Base-by-base conservation (phyloP, 2,888 invertebrate species). In the Blera fallax region DNA sequence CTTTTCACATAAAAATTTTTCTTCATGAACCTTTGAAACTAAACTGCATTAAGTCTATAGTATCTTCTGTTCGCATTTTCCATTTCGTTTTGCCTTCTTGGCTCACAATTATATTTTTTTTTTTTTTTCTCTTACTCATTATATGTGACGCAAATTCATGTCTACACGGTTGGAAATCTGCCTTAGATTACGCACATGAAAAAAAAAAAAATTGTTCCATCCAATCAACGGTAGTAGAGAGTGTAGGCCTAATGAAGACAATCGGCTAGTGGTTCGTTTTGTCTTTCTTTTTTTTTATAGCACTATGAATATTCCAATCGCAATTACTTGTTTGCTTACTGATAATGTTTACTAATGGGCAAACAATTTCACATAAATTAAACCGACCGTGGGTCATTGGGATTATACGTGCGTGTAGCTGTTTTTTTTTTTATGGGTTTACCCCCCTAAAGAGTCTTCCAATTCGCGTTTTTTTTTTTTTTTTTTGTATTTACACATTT, bases 301-400 rank as follows among this genome's bases (percentile, higher is more conserved):
- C 56, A 65, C 70, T 56, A 83, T 78, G 78, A 78, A 83, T 83
- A 78, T 73, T 73, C 73, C 48, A 79, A 79, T 84, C 72, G 85
- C 87, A 87, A 88, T 88, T 88, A 88, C 87, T 87, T 88, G 84
- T 88, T 88, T 88, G 83, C 83, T 87, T 76, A 80, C 78, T 88
- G 87, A 87, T 87, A 87, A 87, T 87, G 87, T 87, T 87, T 79
- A 87, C 88, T 87, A 87, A 88, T 88, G 87, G 87, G 84, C 88
- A 88, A 88, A 87, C 87, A 87, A 87, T 88, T 88, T 87, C 87
- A 88, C 87, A 88, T 88, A 87, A 88, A 88, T 88, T 88, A 88
- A 88, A 80, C 78, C 77, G 56, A 73, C 85, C 85, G 52, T 72
- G 87, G 80, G 70, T 81, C 77, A 78, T 54, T 74, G 27, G 62